A percentile compares a stretch with the other conserved stretches of the same genome.
phyloP scores from a whole-genome alignment of 2,113 vertebrate species.

The Pangasianodon gigas region DNA sequence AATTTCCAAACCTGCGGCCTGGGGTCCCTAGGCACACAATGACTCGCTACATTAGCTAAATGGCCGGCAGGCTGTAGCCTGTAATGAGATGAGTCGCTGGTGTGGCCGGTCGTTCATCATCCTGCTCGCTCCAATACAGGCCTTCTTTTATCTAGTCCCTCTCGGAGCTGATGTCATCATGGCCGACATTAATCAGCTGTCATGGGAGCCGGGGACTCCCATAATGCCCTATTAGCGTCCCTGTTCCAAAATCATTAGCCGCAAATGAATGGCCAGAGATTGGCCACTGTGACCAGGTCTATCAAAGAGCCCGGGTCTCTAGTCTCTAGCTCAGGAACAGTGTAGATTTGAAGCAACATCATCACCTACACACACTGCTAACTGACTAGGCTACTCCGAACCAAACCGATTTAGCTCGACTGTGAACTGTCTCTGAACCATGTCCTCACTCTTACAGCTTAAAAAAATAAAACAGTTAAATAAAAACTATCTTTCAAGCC shows the following conservation, averaged over 20 bases:
- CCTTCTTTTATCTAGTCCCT: constrained; percentile 94
- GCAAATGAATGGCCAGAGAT: constrained; percentile 87
- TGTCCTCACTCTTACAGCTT: background rate
- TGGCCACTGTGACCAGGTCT: constrained; percentile 64
- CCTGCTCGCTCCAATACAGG: constrained; percentile 96
- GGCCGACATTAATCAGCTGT: constrained; percentile 93
- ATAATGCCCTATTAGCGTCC: constrained; percentile 95
- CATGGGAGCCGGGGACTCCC: constrained; percentile 76
- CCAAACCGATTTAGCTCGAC: background rate
- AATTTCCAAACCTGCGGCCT: constrained; percentile 86
- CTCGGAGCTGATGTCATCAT: constrained; percentile 91
- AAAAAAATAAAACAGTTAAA: background rate
- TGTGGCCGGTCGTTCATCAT: constrained; percentile 98
- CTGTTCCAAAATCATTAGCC: constrained; percentile 91
- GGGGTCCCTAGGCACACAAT: constrained; percentile 81
- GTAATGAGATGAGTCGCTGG: constrained; percentile 98
- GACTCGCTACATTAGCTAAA: constrained; percentile 97
- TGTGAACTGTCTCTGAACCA: background rate
- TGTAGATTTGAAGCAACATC: background rate
- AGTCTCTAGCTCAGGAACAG: background rate
- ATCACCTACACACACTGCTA: background rate
- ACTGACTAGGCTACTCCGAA: background rate
- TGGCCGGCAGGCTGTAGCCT: constrained; percentile 79
- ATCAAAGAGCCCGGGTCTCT: constrained; percentile 17
- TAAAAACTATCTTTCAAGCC: constrained; percentile 65